Conservation (phyloP, 2,797 vertebrate species). For the Nasua narica region DNA sequence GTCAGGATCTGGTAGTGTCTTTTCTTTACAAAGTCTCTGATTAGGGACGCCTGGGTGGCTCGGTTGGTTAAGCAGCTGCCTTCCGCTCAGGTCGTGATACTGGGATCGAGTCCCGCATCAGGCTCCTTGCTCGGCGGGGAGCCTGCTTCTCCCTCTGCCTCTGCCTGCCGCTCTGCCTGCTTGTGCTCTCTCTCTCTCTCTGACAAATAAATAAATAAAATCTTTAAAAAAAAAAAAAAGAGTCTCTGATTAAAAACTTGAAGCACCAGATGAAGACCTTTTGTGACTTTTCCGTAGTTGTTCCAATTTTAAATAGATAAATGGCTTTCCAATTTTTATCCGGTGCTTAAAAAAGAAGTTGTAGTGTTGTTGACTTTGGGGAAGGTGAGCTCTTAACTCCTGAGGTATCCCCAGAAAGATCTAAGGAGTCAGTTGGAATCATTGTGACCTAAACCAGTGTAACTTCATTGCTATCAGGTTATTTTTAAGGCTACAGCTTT, state of each 20-base stretch:
- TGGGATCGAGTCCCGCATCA: no score
- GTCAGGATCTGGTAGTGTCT: background rate
- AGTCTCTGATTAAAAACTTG: background rate
- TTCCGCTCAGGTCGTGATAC: no score
- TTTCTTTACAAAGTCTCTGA: background rate
- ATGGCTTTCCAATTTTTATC: background rate
- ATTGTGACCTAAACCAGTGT: background rate
- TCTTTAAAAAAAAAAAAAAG: no score
- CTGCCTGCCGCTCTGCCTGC: no score
- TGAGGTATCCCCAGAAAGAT: background rate
- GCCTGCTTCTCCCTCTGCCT: no score
- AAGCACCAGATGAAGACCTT: background rate
- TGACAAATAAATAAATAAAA: no score
- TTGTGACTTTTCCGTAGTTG: constrained; percentile 16
- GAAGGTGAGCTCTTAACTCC: background rate
- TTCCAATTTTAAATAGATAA: background rate
- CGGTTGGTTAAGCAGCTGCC: no score
- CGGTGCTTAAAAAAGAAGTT: background rate
- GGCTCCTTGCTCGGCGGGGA: no score
- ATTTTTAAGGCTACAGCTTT: background rate
- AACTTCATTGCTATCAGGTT: background rate
- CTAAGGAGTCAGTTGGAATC: background rate
- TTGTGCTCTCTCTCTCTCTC: no score
- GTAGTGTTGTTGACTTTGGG: background rate
- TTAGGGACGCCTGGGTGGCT: no score